These are phyloP conservation scores for Calameuta filiformis DNA, from an alignment of 2,888 invertebrate genomes.

Conservation along the genomic window DNA sequence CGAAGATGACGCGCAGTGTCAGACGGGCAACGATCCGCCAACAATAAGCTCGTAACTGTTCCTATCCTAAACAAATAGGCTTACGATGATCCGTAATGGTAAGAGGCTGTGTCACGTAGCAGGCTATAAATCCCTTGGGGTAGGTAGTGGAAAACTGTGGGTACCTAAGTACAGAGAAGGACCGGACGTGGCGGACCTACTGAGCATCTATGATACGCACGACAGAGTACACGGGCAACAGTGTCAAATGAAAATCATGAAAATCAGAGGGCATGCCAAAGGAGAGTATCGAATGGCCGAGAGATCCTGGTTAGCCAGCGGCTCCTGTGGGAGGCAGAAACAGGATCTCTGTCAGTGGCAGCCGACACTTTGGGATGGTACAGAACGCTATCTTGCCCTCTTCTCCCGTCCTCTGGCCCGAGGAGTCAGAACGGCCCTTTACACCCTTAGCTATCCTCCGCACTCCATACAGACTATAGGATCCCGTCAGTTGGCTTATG, in stretches of 20 bases:
- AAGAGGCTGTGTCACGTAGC: conserved; percentile 43
- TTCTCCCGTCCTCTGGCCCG: not conserved
- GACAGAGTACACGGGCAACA: not conserved
- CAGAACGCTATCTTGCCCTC: not conserved
- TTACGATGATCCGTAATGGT: conserved; percentile 57
- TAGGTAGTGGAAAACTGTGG: conserved; percentile 31
- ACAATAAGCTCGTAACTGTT: conserved; percentile 11
- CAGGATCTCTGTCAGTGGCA: conserved; percentile 29
- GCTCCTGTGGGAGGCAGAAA: not conserved
- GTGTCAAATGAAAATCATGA: not conserved
- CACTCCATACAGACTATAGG: conserved; percentile 22
- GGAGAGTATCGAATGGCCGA: not conserved
- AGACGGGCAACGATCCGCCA: conserved; percentile 1
- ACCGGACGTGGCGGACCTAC: not conserved
- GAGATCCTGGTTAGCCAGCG: not conserved
- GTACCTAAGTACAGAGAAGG: conserved; percentile 17
- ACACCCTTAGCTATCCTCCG: conserved; percentile 5
- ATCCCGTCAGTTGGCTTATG: conserved; percentile 61
- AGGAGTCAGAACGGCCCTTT: conserved; percentile 5
- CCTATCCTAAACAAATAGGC: conserved; percentile 57
- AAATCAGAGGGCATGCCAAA: not conserved
- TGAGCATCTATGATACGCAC: not conserved
- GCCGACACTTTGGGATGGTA: conserved; percentile 27
- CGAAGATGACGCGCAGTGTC: not conserved
- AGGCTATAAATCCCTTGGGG: conserved; percentile 49